Evolutionary conservation across 2,797 vertebrate species (phyloP).

Genomic region (Caiman crocodilus): DNA sequence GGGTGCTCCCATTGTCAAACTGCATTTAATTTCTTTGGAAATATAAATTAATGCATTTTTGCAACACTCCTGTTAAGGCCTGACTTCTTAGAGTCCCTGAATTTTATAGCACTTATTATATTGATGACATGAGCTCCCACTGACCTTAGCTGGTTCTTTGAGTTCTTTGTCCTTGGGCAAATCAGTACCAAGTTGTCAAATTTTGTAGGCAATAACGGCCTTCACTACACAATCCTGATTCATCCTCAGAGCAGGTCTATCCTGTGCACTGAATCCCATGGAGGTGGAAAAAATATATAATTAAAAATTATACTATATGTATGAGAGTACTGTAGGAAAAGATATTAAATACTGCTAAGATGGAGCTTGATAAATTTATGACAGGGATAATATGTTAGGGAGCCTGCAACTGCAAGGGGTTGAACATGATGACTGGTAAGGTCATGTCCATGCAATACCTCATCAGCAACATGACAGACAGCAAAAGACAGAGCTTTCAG

Average conservation of each 20-base stretch:
- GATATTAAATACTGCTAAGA: too few relatives aligned
- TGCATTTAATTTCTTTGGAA: background rate
- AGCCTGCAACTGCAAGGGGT: background rate
- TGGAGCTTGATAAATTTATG: background rate
- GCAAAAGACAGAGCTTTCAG: background rate
- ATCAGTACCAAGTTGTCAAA: accelerated
- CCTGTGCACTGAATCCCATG: background rate
- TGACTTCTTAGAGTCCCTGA: background rate
- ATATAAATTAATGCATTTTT: background rate
- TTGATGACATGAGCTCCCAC: background rate
- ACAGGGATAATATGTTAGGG: background rate
- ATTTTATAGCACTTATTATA: background rate
- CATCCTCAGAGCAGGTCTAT: background rate
- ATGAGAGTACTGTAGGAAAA: too few relatives aligned
- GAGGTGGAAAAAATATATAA: too few relatives aligned
- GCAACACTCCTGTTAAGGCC: background rate
- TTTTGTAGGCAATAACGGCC: background rate
- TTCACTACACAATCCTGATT: accelerated
- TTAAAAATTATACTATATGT: too few relatives aligned
- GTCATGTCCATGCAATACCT: too few relatives aligned
- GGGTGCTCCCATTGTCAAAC: background rate
- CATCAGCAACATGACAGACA: background rate
- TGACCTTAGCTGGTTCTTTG: background rate
- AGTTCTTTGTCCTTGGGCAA: background rate
- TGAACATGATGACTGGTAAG: too few relatives aligned